phyloP scores from a whole-genome alignment of 2,888 invertebrate species.

The Eueremaeus valkanovi region DNA sequence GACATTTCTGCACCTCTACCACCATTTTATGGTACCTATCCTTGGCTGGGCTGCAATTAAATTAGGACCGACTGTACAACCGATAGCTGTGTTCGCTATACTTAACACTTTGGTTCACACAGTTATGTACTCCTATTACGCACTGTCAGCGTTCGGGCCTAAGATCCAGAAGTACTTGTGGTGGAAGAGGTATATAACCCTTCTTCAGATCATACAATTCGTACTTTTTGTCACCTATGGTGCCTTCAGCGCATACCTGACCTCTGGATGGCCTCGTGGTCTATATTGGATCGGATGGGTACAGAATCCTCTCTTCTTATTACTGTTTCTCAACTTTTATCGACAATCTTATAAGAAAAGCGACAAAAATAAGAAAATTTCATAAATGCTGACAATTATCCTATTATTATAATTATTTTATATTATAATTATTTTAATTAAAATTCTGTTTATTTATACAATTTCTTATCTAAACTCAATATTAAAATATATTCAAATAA shows the following conservation, averaged over 20 bases:
- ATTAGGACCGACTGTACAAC: conserved; percentile 30
- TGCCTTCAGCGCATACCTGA: conserved; percentile 26
- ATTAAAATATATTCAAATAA: too few species aligned
- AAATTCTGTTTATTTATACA: too few species aligned
- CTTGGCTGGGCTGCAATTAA: conserved; percentile 27
- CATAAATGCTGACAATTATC: too few species aligned
- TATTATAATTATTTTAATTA: neutral
- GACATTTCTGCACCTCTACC: conserved; percentile 37
- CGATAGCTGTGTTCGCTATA: conserved; percentile 33
- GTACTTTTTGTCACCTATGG: conserved; percentile 11
- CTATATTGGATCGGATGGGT: conserved; percentile 13
- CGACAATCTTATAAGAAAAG: conserved; percentile 4
- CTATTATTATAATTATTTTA: neutral
- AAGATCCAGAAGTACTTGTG: conserved; percentile 14
- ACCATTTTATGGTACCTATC: conserved; percentile 38
- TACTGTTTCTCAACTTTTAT: conserved; percentile 36
- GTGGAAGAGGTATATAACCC: conserved; percentile 37
- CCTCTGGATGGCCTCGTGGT: conserved; percentile 20
- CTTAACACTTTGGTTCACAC: conserved; percentile 32
- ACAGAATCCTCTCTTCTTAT: conserved; percentile 25
- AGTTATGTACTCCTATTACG: conserved; percentile 36
- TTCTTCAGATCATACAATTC: conserved; percentile 34
- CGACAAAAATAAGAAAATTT: neutral
- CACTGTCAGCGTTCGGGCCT: conserved; percentile 25
- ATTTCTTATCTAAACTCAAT: too few species aligned